Percentiles rank a stretch among this genome's conserved stretches.
Evolutionary conservation across 2,888 invertebrate genomes (phyloP).

Genomic region (Epistrophe grossulariae): DNA sequence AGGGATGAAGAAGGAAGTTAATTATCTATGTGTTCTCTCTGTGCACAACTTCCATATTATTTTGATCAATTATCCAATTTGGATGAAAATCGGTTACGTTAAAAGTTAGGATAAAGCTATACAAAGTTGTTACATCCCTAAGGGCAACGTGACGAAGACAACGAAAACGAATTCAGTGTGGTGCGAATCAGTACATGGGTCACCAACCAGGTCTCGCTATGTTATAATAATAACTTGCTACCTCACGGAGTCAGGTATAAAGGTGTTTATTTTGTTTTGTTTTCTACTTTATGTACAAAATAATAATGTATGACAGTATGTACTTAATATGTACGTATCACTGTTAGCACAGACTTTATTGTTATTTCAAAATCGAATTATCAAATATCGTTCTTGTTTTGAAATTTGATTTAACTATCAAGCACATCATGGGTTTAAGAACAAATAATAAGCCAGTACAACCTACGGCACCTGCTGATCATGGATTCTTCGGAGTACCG

Average conservation of each 20-base stretch:
- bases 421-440: conserved; percentile 33
- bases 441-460: conserved; percentile 79
- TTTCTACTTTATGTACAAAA: not conserved
- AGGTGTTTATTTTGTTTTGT: conserved; percentile 22
- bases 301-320: too few relatives aligned
- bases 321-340: conserved; percentile 24
- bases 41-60: conserved; percentile 66
- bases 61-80: conserved; percentile 74
- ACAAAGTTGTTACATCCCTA: conserved; percentile 45
- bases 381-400: conserved; percentile 3
- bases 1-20: conserved; percentile 67
- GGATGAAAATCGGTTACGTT: conserved; percentile 46
- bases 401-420: not conserved
- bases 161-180: conserved; percentile 15
- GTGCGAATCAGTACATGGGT: conserved; percentile 74
- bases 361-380: conserved; percentile 60
- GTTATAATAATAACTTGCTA: conserved; percentile 67
- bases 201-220: conserved; percentile 51
- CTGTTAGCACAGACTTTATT: conserved; percentile 43
- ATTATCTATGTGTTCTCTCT: conserved; percentile 64
- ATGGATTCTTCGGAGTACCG: conserved; percentile 82
- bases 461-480: conserved; percentile 79
- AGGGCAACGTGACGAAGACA: conserved; percentile 52
- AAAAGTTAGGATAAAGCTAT: conserved; percentile 26
- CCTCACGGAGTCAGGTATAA: conserved; percentile 25